Evolutionary conservation across 2,888 invertebrate genomes (phyloP).

Genomic region (Polyommatus icarus): DNA sequence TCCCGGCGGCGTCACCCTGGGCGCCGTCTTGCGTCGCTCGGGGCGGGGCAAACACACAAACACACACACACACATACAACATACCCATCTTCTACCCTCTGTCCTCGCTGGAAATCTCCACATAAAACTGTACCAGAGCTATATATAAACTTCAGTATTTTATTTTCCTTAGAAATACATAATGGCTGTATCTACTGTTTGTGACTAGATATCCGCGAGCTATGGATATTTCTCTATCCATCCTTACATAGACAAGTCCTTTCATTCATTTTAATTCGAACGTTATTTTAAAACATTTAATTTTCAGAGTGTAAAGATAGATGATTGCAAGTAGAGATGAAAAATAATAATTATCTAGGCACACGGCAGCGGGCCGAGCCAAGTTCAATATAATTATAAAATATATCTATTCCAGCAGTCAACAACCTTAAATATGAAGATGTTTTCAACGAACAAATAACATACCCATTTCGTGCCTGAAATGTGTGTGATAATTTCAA

Average conservation of each 20-base stretch:
- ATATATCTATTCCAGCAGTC: too few relatives aligned
- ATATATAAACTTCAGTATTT: constrained; percentile 26
- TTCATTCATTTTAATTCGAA: not conserved
- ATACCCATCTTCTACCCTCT: constrained; percentile 29
- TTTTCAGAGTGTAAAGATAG: not conserved
- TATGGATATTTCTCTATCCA: not conserved
- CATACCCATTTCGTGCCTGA: too few relatives aligned
- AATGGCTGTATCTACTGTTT: constrained; percentile 14
- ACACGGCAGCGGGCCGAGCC: too few relatives aligned
- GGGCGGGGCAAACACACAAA: constrained; percentile 62
- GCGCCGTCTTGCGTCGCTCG: constrained; percentile 62
- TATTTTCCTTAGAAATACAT: constrained; percentile 15
- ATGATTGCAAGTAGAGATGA: too few relatives aligned
- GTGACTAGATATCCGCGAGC: constrained; percentile 15
- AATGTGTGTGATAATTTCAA: too few relatives aligned
- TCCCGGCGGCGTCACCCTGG: constrained; percentile 61
- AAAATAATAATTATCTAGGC: too few relatives aligned
- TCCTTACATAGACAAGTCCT: not conserved
- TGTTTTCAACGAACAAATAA: too few relatives aligned
- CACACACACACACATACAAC: constrained; percentile 41
- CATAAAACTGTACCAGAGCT: constrained; percentile 36
- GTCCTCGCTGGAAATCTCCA: constrained; percentile 38
- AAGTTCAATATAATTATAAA: too few relatives aligned
- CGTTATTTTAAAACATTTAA: not conserved
- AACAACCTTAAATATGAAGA: too few relatives aligned